Conservation (phyloP, 2,888 invertebrate genomes). For the Pammene aurita region DNA sequence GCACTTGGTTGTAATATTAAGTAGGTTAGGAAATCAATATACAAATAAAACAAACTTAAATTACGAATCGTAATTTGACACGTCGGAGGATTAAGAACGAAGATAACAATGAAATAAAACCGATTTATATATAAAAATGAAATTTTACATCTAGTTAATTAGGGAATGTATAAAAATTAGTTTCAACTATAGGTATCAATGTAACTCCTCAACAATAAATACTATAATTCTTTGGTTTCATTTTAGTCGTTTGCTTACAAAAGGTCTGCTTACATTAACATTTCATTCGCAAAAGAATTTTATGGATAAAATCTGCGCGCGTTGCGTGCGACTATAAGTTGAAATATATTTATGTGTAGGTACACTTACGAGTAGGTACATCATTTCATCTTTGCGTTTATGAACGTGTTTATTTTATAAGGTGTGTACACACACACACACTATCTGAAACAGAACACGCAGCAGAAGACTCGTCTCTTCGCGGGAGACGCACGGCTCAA, state of each 20-base stretch:
- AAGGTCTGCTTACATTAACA: slow-evolving; percentile 54
- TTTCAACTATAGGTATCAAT: slow-evolving; percentile 68
- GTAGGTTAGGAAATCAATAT: slow-evolving; percentile 54
- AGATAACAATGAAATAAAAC: slow-evolving; percentile 46
- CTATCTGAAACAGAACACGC: too few species aligned
- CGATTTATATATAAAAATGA: slow-evolving; percentile 43
- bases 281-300: slow-evolving; percentile 53
- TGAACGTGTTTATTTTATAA: not conserved
- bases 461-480: too few species aligned
- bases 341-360: slow-evolving; percentile 41
- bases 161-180: slow-evolving; percentile 78
- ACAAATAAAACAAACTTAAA: slow-evolving; percentile 52
- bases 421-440: not conserved
- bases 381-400: slow-evolving; percentile 4
- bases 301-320: slow-evolving; percentile 45
- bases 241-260: slow-evolving; percentile 74
- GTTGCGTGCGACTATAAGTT: slow-evolving; percentile 20
- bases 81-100: slow-evolving; percentile 53
- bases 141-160: slow-evolving; percentile 50
- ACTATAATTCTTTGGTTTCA: slow-evolving; percentile 82
- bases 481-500: too few species aligned
- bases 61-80: slow-evolving; percentile 54
- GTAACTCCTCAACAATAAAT: slow-evolving; percentile 78
- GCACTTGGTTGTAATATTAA: slow-evolving; percentile 79
- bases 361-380: slow-evolving; percentile 15